Conservation (phyloP, 1,140 invertebrate species). For the Pseudomyrmex dendroicus region DNA sequence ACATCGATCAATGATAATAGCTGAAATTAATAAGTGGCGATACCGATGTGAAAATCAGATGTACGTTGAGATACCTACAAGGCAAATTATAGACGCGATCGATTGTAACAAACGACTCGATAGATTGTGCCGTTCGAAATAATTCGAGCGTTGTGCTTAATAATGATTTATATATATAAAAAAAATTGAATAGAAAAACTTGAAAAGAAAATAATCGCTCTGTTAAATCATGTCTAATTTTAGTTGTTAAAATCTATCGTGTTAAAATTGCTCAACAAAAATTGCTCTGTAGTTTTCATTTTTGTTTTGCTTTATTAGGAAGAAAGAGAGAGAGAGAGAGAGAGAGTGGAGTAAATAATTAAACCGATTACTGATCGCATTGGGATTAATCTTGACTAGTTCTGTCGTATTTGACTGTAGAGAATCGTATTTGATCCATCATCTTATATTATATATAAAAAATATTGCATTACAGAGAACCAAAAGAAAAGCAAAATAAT, state of each 20-base stretch:
- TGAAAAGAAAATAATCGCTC: no score
- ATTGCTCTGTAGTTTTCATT: background rate
- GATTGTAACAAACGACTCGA: background rate
- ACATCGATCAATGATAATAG: conserved; percentile 49
- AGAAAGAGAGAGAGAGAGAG: background rate
- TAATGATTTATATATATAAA: conserved; percentile 6
- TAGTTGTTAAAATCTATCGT: no score
- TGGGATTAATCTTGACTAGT: conserved; percentile 14
- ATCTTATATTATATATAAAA: background rate
- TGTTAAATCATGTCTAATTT: no score
- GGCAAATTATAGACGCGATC: conserved; percentile 31
- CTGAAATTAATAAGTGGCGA: conserved; percentile 46
- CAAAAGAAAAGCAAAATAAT: conserved; percentile 1
- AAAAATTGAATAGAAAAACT: background rate
- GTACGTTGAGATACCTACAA: conserved; percentile 13
- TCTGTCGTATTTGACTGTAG: background rate
- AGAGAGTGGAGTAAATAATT: conserved; percentile 38
- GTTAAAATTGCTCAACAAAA: background rate
- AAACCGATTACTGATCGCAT: conserved; percentile 28
- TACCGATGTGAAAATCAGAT: conserved; percentile 57
- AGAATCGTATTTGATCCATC: background rate
- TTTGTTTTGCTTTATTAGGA: conserved; percentile 14
- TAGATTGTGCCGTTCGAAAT: conserved; percentile 16
- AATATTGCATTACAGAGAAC: background rate
- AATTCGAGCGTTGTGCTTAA: conserved; percentile 6